phyloP scores from a whole-genome alignment of 2,888 invertebrate species.

The Oscheius sp. region DNA sequence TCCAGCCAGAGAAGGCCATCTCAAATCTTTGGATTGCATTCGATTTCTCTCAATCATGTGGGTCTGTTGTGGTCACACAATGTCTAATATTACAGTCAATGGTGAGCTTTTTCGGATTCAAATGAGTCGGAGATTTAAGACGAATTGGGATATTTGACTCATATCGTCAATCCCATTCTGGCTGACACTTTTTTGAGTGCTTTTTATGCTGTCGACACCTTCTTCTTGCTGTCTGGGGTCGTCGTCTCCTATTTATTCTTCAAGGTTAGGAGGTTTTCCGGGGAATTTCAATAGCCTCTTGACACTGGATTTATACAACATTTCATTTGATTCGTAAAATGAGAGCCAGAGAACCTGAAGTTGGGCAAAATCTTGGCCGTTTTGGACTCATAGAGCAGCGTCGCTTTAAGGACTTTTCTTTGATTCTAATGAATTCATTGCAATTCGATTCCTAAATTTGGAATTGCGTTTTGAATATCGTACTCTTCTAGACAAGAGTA shows the following conservation, averaged over 20 bases:
- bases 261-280: no score
- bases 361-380: background rate
- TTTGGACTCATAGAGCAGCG: background rate
- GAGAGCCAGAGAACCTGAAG: background rate
- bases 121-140: no score
- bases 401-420: slow-evolving; percentile 27
- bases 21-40: slow-evolving; percentile 47
- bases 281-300: no score
- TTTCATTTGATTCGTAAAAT: no score
- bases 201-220: slow-evolving; percentile 55
- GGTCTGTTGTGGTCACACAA: slow-evolving; percentile 48
- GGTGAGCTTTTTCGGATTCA: no score
- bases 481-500: no score
- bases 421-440: no score
- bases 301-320: no score
- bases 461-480: no score
- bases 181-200: slow-evolving; percentile 33
- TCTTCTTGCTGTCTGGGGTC: slow-evolving; percentile 59
- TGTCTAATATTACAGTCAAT: background rate
- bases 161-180: background rate
- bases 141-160: no score
- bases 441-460: no score
- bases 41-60: slow-evolving; percentile 56
- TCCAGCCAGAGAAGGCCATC: slow-evolving; percentile 13
- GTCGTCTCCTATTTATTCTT: slow-evolving; percentile 58